Evolutionary conservation across 1,140 invertebrate genomes (phyloP), one percentile per base, ranked within the genome.

Genomic region (Apocrypta bakeri): DNA sequence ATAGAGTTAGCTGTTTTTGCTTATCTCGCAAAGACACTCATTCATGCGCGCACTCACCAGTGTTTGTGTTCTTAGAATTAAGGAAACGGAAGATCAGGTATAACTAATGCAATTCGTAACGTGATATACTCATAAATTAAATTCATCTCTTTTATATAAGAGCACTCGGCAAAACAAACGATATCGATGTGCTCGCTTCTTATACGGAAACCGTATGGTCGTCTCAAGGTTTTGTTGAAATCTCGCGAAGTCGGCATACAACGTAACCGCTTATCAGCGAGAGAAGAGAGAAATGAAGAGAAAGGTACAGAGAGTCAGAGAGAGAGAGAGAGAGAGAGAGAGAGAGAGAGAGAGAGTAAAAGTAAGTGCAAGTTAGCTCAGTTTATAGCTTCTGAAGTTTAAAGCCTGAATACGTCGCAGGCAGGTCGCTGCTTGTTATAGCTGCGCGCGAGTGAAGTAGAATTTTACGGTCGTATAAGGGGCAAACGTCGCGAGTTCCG

Each of bases 331-430:
- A 3, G 33, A 9, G 24, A n/a, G 33, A 0, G 4, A 29, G 29
- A 66, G 2, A 8, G 21, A 25, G 3, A 2, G 48, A 27, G 48
- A 9, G 29, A 6, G 21, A 63, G 75, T 11, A 24, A n/a, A 37
- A 3, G 63, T 9, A 14, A 27, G 61, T 14, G 75, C 27, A n/a
- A 25, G 72, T 76, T 76, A 81, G 73, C 72, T 40, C 61, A 40
- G 74, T 83, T 82, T 79, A 79, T 40, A 69, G 76, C 25, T 17
- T 48, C 82, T 75, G 76, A 79, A 79, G 61, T 83, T 75, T 79
- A 79, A n/a, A 80, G 72, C 63, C 48, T 27, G 71, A 79, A 79
- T 79, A 74, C 79, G 82, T 83, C 77, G 63, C 31, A 37, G 1
- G 27, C 77, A 75, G 56, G 48, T 21, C 27, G 25, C 27, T 21